Percentiles rank a stretch among this genome's conserved stretches.
Conservation (phyloP, 2,797 vertebrate species). For the Chelon auratus region DNA sequence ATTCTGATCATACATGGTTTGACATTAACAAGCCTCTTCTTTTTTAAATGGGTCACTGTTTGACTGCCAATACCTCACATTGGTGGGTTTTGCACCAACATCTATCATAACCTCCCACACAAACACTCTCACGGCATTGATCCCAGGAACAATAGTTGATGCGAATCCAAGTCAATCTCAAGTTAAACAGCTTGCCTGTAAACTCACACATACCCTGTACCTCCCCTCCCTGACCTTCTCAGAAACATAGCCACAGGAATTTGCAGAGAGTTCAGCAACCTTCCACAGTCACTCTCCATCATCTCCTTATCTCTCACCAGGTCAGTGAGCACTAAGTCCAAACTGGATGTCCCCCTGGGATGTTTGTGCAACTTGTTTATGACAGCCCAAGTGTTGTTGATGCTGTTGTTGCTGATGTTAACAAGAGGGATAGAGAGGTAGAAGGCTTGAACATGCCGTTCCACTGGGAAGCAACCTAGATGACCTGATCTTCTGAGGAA, state of each 20-base stretch:
- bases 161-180: conserved; percentile 43
- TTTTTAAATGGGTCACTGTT: not conserved
- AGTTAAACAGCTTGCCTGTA: conserved; percentile 42
- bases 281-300: conserved; percentile 62
- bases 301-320: conserved; percentile 70
- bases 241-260: conserved; percentile 61
- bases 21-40: not conserved
- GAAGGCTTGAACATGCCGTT: conserved; percentile 50
- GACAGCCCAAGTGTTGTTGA: conserved; percentile 75
- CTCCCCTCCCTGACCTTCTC: conserved; percentile 45
- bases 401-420: conserved; percentile 74
- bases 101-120: conserved; percentile 31
- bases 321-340: conserved; percentile 54
- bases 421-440: conserved; percentile 65
- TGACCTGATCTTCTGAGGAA: conserved; percentile 56
- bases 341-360: conserved; percentile 69
- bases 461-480: conserved; percentile 56
- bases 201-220: conserved; percentile 25
- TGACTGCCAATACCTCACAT: conserved; percentile 12
- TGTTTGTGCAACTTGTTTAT: conserved; percentile 84
- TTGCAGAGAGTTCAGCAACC: conserved; percentile 54
- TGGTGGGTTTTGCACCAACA: conserved; percentile 1
- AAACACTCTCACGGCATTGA: conserved; percentile 36
- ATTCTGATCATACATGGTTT: not conserved
- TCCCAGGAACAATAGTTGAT: conserved; percentile 48